Percentiles rank a stretch among this genome's conserved stretches.
phyloP scores from a whole-genome alignment of 2,113 vertebrate genomes.

The Heptranchias perlo region DNA sequence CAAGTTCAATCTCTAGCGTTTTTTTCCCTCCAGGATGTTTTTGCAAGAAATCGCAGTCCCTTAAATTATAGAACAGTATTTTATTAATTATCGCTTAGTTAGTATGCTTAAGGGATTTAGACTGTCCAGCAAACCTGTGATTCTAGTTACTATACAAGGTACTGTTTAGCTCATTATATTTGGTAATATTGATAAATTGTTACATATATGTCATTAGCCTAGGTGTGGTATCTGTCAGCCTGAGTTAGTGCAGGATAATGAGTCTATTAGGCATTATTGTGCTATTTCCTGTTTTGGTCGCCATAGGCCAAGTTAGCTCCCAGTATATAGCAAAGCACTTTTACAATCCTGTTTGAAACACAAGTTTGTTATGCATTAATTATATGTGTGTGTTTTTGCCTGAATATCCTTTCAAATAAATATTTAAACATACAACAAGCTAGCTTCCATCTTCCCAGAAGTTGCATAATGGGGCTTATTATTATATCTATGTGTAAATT shows the following conservation, averaged over 20 bases:
- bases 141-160: not conserved
- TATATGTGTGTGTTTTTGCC: not conserved
- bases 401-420: constrained; percentile 10
- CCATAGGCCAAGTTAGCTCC: not conserved
- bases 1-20: not conserved
- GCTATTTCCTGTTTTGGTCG: constrained; percentile 18
- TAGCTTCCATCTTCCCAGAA: not conserved
- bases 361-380: constrained; percentile 23
- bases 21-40: too few species aligned
- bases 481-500: not conserved
- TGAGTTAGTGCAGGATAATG: constrained; percentile 30
- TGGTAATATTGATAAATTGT: not conserved
- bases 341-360: constrained; percentile 21
- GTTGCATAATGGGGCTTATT: not conserved
- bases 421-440: not conserved
- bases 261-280: constrained; percentile 16
- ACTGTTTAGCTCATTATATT: not conserved
- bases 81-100: not conserved
- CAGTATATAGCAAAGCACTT: constrained; percentile 22
- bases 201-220: not conserved
- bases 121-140: not conserved
- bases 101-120: not conserved
- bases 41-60: not conserved
- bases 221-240: not conserved
- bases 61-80: not conserved